These are phyloP conservation scores for Trilocha varians DNA, from an alignment of 2,888 invertebrate species.

Conservation along the genomic window DNA sequence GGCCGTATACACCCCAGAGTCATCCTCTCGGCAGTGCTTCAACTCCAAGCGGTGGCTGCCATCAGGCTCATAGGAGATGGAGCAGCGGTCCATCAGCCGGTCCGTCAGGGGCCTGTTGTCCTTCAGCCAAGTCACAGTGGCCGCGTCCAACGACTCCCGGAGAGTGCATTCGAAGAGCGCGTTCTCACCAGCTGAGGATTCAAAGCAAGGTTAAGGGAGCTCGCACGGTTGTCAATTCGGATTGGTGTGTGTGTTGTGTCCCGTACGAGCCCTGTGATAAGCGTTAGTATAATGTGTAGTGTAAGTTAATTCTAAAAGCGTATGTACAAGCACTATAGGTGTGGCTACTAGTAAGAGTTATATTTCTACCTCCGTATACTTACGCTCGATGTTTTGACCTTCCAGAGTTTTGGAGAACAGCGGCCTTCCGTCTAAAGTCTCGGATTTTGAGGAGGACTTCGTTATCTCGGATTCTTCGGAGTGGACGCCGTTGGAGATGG, in stretches of 20 bases:
- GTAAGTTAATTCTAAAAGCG: constrained; percentile 64
- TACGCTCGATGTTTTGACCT: constrained; percentile 85
- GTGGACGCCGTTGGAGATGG: constrained; percentile 43
- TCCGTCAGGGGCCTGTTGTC: constrained; percentile 88
- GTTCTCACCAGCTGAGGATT: constrained; percentile 83
- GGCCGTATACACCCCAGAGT: constrained; percentile 93
- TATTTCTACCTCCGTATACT: constrained; percentile 55
- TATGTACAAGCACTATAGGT: constrained; percentile 66
- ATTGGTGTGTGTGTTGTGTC: constrained; percentile 2
- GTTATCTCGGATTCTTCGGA: constrained; percentile 33
- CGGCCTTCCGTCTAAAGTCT: constrained; percentile 75
- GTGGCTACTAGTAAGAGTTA: constrained; percentile 35
- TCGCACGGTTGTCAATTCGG: constrained; percentile 40
- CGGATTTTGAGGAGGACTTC: constrained; percentile 37
- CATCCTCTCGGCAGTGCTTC: constrained; percentile 82
- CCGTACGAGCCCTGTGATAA: constrained; percentile 48
- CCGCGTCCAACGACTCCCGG: constrained; percentile 72
- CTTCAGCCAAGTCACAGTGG: constrained; percentile 86
- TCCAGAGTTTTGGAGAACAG: constrained; percentile 82
- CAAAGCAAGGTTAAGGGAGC: constrained; percentile 42
- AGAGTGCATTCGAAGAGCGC: constrained; percentile 86
- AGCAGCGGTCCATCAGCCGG: constrained; percentile 81
- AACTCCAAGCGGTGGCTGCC: constrained; percentile 80
- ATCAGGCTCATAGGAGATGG: constrained; percentile 71
- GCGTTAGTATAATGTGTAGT: constrained; percentile 60